Percentiles rank a stretch among this genome's conserved stretches.
phyloP scores from a whole-genome alignment of 30 jellyfish, hydroid and myxozoan genomes.

The Aurelia sp. region DNA sequence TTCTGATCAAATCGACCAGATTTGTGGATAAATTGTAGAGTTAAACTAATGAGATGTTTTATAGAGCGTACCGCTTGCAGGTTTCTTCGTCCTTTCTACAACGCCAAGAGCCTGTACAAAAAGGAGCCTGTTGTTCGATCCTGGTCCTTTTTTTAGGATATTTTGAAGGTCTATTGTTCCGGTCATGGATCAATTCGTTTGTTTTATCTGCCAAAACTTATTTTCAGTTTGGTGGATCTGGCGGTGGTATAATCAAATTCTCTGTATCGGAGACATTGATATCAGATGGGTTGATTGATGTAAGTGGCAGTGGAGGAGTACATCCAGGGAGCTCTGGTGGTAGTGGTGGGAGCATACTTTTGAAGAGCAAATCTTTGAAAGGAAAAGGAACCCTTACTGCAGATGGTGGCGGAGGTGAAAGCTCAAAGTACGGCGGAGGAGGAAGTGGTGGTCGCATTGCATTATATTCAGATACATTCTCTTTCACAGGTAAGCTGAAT shows the following conservation, averaged over 20 bases:
- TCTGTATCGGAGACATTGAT: slow-evolving; percentile 39
- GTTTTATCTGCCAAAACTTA: neutral
- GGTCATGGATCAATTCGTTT: too few relatives aligned
- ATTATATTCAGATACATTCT: neutral
- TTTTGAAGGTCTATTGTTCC: too few relatives aligned
- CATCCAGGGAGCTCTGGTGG: slow-evolving; percentile 65
- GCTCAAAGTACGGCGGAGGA: slow-evolving; percentile 37
- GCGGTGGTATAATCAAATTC: slow-evolving; percentile 49
- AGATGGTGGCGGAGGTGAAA: slow-evolving; percentile 49
- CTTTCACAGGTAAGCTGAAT: slow-evolving; percentile 31
- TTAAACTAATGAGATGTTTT: too few relatives aligned
- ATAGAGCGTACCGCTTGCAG: too few relatives aligned
- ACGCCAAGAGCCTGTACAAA: too few relatives aligned
- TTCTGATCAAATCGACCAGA: too few relatives aligned
- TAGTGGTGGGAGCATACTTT: slow-evolving; percentile 65
- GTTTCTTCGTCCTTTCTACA: too few relatives aligned
- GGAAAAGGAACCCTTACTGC: slow-evolving; percentile 57
- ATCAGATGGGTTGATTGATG: slow-evolving; percentile 55
- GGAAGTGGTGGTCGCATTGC: slow-evolving; percentile 74
- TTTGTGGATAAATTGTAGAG: too few relatives aligned
- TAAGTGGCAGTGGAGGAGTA: slow-evolving; percentile 46
- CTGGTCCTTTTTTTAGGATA: too few relatives aligned
- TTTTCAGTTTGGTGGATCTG: slow-evolving; percentile 60
- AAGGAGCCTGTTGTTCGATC: too few relatives aligned
- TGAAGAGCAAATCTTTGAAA: slow-evolving; percentile 31